Evolutionary conservation across 2,797 vertebrate genomes (phyloP), one percentile per base, ranked within the genome.

Genomic region (Melanogrammus aeglefinus): DNA sequence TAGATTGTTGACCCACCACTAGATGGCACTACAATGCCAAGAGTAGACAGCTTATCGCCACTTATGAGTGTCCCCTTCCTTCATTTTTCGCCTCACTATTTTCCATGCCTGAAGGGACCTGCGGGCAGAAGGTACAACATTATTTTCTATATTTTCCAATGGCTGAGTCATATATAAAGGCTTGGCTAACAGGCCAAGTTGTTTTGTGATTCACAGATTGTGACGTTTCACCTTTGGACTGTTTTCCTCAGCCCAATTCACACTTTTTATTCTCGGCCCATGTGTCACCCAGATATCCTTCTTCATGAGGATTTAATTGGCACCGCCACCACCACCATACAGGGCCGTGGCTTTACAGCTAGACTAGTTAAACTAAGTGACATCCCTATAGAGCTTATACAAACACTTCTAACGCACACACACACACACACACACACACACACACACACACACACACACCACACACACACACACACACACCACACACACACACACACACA

Each of bases 111-210:
- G 79, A 75, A 75, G 79, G 77, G 70, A 81, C 80, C 82, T 75
- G 75, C 31, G 80, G 79, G 86, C 83, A 79, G 77, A 77, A 70
- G 79, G 72, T 76, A 36, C 7, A 81, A 82, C 80, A 86, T 86
- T 81, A 83, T 86, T 85, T 83, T 82, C 82, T 84, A 80, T 85
- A 80, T 88, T 85, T 79, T 88, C 75, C 80, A 75, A 35, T 51
- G 70, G 79, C 78, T 35, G 12, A 69, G 72, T 78, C 33, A 69
- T 77, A 72, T 77, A 80, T 85, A 78, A 83, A 79, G 47, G 79
- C 75, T 76, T 81, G 63, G 63, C 63, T 74, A 86, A 86, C 81
- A 83, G 72, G 78, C 72, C 47, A 74, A 77, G 72, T 27, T 66
- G 63, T 66, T 66, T 66, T 10, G 63, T 73, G 73, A 86, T 75